These are phyloP conservation scores for Hypsopygia costalis DNA, from an alignment of 2,888 invertebrate genomes.

Conservation along the genomic window DNA sequence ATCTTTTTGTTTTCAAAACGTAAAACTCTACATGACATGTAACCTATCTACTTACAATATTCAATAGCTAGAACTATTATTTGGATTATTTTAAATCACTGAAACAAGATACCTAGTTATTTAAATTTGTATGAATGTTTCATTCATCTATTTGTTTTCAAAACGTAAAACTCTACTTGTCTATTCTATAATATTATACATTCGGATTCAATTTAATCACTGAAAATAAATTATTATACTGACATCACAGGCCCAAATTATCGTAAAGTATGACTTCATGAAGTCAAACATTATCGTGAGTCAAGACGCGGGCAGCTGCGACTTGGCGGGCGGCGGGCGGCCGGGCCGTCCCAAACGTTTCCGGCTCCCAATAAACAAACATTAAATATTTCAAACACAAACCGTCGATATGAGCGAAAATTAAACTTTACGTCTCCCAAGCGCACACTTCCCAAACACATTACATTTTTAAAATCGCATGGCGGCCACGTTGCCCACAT, in stretches of 20 bases:
- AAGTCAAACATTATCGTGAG: conserved; percentile 48
- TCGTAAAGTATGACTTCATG: conserved; percentile 39
- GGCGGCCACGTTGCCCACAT: conserved; percentile 48
- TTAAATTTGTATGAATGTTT: no score
- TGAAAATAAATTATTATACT: not conserved
- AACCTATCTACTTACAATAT: no score
- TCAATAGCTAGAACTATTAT: no score
- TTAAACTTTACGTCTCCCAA: conserved; percentile 69
- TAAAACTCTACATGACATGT: no score
- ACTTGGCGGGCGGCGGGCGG: conserved; percentile 20
- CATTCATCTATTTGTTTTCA: no score
- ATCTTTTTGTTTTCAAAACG: no score
- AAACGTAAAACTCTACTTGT: no score
- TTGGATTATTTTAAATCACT: no score
- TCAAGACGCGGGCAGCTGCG: conserved; percentile 26
- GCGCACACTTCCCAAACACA: conserved; percentile 53
- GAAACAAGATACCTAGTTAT: no score
- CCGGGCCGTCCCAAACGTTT: conserved; percentile 32
- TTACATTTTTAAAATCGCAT: conserved; percentile 77
- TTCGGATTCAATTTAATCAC: no score
- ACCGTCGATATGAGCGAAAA: conserved; percentile 62
- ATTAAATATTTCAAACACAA: conserved; percentile 64
- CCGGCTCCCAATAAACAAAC: conserved; percentile 64
- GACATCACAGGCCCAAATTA: conserved; percentile 17
- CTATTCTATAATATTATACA: no score